Evolutionary conservation across 1,140 invertebrate genomes (phyloP).

Genomic region (Tetramorium parvispinum): DNA sequence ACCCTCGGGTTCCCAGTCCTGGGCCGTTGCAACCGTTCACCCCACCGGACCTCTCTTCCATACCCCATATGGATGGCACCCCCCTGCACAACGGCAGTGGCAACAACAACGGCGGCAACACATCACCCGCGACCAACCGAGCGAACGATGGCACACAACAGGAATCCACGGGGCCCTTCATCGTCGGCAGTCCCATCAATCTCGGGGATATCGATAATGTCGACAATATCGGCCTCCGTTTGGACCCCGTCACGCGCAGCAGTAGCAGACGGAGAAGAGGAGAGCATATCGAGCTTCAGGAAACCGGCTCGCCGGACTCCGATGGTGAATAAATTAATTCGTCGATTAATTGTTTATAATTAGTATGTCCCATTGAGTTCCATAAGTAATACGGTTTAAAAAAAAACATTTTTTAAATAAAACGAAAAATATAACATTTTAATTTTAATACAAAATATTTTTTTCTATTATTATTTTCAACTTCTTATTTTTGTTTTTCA

Average conservation of each 20-base stretch:
- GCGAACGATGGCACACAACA: conserved; percentile 67
- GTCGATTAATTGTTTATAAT: neutral
- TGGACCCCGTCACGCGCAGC: conserved; percentile 67
- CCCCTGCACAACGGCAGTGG: conserved; percentile 56
- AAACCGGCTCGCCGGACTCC: conserved; percentile 67
- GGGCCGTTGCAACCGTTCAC: conserved; percentile 80
- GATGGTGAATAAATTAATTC: conserved; percentile 67
- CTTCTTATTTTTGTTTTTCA: no score
- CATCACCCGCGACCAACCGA: conserved; percentile 35
- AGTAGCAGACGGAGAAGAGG: conserved; percentile 72
- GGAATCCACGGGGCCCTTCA: conserved; percentile 80
- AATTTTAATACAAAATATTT: no score
- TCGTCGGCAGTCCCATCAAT: conserved; percentile 84
- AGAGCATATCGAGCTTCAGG: conserved; percentile 83
- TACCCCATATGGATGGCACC: conserved; percentile 84
- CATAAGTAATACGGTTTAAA: no score
- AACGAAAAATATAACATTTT: no score
- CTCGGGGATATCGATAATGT: conserved; percentile 84
- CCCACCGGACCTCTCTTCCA: conserved; percentile 83
- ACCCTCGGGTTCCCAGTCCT: conserved; percentile 78
- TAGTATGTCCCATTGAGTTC: no score
- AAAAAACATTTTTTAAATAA: no score
- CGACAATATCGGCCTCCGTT: conserved; percentile 80
- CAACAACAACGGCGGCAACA: conserved; percentile 9
- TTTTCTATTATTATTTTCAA: no score